These are phyloP conservation scores for Esox masquinongy DNA, from an alignment of 2,797 vertebrate species.

Conservation along the genomic window DNA sequence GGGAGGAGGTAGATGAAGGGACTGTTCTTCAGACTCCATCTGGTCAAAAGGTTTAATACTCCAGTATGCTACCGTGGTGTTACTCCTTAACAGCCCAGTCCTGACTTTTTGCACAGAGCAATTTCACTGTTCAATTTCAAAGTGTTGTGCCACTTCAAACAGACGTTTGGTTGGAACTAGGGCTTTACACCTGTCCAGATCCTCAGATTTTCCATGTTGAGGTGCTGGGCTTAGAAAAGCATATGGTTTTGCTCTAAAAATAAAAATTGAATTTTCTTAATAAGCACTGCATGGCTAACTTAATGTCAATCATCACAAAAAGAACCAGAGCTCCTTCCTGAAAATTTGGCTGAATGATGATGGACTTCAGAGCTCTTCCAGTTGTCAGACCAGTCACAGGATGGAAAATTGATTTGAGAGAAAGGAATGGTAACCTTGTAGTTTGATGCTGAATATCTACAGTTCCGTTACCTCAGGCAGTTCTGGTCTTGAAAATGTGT, in stretches of 20 bases:
- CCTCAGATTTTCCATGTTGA: neutral
- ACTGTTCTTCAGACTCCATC: conserved; percentile 36
- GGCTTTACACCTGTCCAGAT: neutral
- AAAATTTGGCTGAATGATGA: neutral
- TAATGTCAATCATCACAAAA: neutral
- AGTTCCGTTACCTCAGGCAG: neutral
- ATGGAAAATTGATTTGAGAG: neutral
- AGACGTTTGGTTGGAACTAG: neutral
- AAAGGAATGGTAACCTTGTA: neutral
- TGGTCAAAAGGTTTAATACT: conserved; percentile 44
- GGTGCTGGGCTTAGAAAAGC: neutral
- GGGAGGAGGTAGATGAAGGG: neutral
- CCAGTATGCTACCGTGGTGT: conserved; percentile 10
- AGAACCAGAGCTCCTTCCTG: neutral
- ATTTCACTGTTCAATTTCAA: neutral
- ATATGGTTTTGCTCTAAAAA: neutral
- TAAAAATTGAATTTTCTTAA: neutral
- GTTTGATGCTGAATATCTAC: neutral
- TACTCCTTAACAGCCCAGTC: conserved; percentile 2
- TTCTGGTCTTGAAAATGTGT: conserved; percentile 12
- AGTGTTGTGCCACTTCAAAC: neutral
- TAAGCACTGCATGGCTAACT: neutral
- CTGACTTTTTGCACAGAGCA: neutral
- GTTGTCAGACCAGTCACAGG: neutral
- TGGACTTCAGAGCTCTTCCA: neutral